Evolutionary conservation across 2,797 vertebrate genomes (phyloP).

Genomic region (Tragopan temminckii): DNA sequence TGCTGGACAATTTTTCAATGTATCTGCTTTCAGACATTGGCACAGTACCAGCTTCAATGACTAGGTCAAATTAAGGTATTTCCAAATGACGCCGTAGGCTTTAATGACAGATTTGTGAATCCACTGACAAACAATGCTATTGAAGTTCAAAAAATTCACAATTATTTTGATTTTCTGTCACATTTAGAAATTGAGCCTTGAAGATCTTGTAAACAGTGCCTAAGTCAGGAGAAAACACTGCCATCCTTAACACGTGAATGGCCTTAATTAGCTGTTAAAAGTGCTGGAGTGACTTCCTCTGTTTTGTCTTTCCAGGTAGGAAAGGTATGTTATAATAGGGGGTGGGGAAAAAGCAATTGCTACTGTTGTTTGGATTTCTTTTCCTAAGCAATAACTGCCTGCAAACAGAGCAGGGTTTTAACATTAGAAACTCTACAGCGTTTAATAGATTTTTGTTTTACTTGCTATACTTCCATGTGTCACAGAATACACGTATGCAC

Average conservation of each 20-base stretch:
- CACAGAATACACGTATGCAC: background rate
- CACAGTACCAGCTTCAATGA: slow-evolving; percentile 69
- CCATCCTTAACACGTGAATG: background rate
- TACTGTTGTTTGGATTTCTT: background rate
- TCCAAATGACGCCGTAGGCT: background rate
- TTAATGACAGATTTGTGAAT: slow-evolving; percentile 54
- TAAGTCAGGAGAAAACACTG: slow-evolving; percentile 64
- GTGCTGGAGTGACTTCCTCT: background rate
- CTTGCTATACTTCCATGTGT: slow-evolving; percentile 6
- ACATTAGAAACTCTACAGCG: background rate
- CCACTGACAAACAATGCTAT: background rate
- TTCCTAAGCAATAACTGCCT: background rate
- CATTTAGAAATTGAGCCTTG: slow-evolving; percentile 57
- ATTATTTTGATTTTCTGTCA: slow-evolving; percentile 36
- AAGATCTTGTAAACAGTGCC: slow-evolving; percentile 46
- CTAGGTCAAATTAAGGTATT: slow-evolving; percentile 70
- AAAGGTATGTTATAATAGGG: background rate
- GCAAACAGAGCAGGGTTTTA: slow-evolving; percentile 25
- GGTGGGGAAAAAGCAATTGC: background rate
- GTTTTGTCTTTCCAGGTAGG: background rate
- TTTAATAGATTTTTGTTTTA: slow-evolving; percentile 42
- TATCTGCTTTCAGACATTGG: slow-evolving; percentile 76
- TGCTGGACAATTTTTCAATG: slow-evolving; percentile 51
- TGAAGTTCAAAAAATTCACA: slow-evolving; percentile 6
- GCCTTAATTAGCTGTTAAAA: slow-evolving; percentile 1